Conservation (phyloP, 2,113 vertebrate genomes). For the Xiphophorus couchianus region DNA sequence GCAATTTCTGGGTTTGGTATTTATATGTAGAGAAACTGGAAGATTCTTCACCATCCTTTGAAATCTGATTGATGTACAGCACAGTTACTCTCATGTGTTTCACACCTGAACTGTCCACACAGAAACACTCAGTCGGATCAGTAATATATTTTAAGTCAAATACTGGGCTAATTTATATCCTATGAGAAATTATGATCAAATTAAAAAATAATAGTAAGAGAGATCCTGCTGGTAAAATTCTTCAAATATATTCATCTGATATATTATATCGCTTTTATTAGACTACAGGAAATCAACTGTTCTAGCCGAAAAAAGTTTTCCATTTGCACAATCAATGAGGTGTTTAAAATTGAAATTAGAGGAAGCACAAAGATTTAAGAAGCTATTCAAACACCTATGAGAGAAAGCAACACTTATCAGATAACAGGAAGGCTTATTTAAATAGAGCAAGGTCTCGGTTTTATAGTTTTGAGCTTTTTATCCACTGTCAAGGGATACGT, state of each 20-base stretch:
- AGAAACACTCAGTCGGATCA: neutral
- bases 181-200: no score
- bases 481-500: neutral
- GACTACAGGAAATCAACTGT: no score
- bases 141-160: no score
- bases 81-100: neutral
- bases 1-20: conserved; percentile 45
- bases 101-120: neutral
- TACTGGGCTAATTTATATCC: no score
- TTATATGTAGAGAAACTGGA: neutral
- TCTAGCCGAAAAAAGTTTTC: neutral
- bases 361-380: no score
- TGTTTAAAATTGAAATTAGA: no score
- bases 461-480: neutral
- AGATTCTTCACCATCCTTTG: neutral
- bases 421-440: no score
- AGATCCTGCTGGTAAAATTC: neutral
- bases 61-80: neutral
- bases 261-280: no score
- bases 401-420: no score
- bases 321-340: no score
- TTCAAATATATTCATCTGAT: neutral
- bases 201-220: no score
- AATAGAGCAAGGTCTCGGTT: neutral
- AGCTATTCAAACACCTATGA: no score